Percentiles rank a stretch among this genome's conserved stretches.
Conservation (phyloP, 2,113 vertebrate genomes). For the Tylochromis polylepis region DNA sequence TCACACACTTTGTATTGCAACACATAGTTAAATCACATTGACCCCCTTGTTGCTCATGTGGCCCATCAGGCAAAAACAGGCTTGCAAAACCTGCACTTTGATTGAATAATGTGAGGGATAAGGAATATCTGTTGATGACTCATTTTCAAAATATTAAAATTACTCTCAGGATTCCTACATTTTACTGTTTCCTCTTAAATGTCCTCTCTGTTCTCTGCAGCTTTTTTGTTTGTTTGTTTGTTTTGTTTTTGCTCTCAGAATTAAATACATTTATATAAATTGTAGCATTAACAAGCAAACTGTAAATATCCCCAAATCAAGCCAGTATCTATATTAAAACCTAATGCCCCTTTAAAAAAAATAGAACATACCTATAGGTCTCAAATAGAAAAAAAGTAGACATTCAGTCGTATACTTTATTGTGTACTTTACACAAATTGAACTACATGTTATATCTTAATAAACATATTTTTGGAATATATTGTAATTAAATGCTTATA, state of each 20-base stretch:
- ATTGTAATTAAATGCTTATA: background rate
- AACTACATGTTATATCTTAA: background rate
- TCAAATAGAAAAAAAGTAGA: too few relatives aligned
- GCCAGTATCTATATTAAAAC: background rate
- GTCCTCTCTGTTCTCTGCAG: background rate
- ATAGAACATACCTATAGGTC: background rate
- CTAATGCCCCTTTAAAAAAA: background rate
- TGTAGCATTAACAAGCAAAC: background rate
- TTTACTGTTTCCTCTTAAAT: background rate
- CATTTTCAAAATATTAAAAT: background rate
- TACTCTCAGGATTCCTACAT: background rate
- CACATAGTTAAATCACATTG: constrained; percentile 34
- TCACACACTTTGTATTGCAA: constrained; percentile 31
- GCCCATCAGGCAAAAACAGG: constrained; percentile 1
- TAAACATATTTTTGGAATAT: background rate
- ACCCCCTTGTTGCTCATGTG: background rate
- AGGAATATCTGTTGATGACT: background rate
- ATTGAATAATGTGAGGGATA: background rate
- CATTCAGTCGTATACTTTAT: background rate
- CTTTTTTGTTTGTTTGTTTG: fast-evolving
- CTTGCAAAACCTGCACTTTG: background rate
- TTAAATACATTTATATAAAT: background rate
- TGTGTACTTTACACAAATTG: background rate
- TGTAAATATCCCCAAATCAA: background rate
- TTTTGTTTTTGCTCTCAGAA: background rate